Conservation (phyloP, 2,888 invertebrate genomes). For the Dione vanillae region DNA sequence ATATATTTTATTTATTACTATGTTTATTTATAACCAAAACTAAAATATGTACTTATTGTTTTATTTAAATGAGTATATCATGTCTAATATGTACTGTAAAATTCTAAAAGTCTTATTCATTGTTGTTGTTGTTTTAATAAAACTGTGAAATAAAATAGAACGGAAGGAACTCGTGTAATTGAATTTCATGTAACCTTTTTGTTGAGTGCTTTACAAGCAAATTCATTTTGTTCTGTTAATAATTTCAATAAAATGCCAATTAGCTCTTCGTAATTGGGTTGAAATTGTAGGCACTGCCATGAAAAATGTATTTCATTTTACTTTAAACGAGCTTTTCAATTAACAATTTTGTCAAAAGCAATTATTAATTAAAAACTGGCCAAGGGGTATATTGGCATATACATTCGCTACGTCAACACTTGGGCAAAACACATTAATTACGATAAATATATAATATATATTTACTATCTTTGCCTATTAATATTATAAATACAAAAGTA, state of each 20-base stretch:
- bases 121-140: slow-evolving; percentile 13
- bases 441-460: neutral
- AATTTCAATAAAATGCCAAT: slow-evolving; percentile 27
- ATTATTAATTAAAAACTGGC: slow-evolving; percentile 22
- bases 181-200: slow-evolving; percentile 27
- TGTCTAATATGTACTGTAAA: neutral
- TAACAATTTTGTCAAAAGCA: slow-evolving; percentile 15
- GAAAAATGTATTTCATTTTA: slow-evolving; percentile 24
- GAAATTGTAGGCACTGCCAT: slow-evolving; percentile 24
- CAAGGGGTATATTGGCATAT: slow-evolving; percentile 5
- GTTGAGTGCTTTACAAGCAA: slow-evolving; percentile 32
- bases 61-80: neutral
- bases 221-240: slow-evolving; percentile 29
- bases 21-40: no score
- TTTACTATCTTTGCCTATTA: no score
- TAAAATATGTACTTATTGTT: no score
- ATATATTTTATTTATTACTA: no score
- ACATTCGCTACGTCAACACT: slow-evolving; percentile 6
- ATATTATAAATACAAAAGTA: no score
- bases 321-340: slow-evolving; percentile 17
- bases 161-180: slow-evolving; percentile 17
- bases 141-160: slow-evolving; percentile 24
- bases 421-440: neutral
- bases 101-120: neutral
- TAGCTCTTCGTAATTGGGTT: slow-evolving; percentile 22